Base-by-base conservation (phyloP, 2,888 invertebrate genomes). In the Idaea aversata region DNA sequence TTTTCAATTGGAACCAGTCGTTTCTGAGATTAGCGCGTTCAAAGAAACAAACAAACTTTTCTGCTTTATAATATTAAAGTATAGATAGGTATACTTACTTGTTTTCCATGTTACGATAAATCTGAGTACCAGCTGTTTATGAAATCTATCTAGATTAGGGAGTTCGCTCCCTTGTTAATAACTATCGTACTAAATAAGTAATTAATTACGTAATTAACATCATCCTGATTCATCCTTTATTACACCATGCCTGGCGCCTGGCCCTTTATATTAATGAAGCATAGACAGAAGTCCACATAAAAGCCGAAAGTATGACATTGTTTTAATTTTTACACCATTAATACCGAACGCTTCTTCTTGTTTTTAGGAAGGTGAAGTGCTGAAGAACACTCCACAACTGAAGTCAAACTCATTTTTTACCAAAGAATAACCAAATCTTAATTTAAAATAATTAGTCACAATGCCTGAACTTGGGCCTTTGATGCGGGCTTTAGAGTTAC, bases 391-490 rank as follows among this genome's bases (percentile, higher is more conserved):
- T 47, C 47, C 47, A 47, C 47, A 47, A 36, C 36, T 5, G 7
- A 13, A 13, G 47, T 47, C 47, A 0, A 47, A 47, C 47, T 47
- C 5, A 7, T 47, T 13, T 47, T 47, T 47, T 47, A 65, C 77
- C 75, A 77, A 78, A 79, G 68, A 73, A 63, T 59, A 59, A 25
- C 34, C 34, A 59, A 59, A 59, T 59, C 7, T 15, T 59, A 59
- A 34, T 59, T 58, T 71, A 72, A 65, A 66, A 66, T 61, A 72
- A 66, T 69, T 63, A 71, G 72, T 67, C 68, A 90, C 77, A 82
- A 93, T 93, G 93, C 92, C 90, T 67, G 93, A 93, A 82, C 76
- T 93, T 78, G 90, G 92, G 58, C 87, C 92, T 61, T 89, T 93
- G 83, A 93, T 92, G 93, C 89, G 93, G 69, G 92, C 92, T 59